Percentiles rank a stretch among this genome's conserved stretches.
Evolutionary conservation across 2,888 invertebrate species (phyloP).

Genomic region (Phyllotreta striolata): DNA sequence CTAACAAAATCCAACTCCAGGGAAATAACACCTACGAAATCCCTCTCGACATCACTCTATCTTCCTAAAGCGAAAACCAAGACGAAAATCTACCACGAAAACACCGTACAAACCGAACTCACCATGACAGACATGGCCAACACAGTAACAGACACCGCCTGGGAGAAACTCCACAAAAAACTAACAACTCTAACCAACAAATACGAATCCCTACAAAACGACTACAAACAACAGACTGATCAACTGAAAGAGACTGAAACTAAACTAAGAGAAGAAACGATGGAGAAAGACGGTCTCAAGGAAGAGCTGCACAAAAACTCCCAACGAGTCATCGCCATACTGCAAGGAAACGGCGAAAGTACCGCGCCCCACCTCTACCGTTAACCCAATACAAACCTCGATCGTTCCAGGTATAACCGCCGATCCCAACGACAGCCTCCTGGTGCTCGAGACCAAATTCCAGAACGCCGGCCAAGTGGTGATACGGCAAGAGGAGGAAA

Average conservation of each 20-base stretch:
- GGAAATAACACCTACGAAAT: constrained; percentile 52
- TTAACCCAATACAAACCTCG: too few relatives aligned
- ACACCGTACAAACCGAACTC: constrained; percentile 78
- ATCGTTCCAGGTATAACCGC: constrained; percentile 48
- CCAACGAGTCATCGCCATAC: constrained; percentile 71
- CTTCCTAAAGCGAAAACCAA: constrained; percentile 62
- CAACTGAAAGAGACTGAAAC: constrained; percentile 67
- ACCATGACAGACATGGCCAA: constrained; percentile 76
- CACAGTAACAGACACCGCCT: constrained; percentile 72
- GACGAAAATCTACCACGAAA: constrained; percentile 83
- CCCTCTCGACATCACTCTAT: constrained; percentile 51
- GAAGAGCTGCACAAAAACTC: constrained; percentile 79
- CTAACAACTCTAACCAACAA: constrained; percentile 68
- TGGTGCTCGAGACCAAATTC: constrained; percentile 78
- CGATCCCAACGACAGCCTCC: constrained; percentile 69
- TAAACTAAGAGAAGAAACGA: constrained; percentile 72
- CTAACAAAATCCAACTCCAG: constrained; percentile 49
- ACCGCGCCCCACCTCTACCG: constrained; percentile 38
- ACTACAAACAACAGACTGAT: constrained; percentile 57
- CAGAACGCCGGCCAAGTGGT: constrained; percentile 79
- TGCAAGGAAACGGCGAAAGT: constrained; percentile 64
- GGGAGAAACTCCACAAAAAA: constrained; percentile 69
- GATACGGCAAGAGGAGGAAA: constrained; percentile 78
- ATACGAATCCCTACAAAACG: constrained; percentile 66
- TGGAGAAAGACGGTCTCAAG: constrained; percentile 77